A percentile compares a stretch with the other conserved stretches of the same genome.
These are phyloP conservation scores for Mobula hypostoma DNA, from an alignment of 2,113 vertebrate genomes.

Conservation along the genomic window DNA sequence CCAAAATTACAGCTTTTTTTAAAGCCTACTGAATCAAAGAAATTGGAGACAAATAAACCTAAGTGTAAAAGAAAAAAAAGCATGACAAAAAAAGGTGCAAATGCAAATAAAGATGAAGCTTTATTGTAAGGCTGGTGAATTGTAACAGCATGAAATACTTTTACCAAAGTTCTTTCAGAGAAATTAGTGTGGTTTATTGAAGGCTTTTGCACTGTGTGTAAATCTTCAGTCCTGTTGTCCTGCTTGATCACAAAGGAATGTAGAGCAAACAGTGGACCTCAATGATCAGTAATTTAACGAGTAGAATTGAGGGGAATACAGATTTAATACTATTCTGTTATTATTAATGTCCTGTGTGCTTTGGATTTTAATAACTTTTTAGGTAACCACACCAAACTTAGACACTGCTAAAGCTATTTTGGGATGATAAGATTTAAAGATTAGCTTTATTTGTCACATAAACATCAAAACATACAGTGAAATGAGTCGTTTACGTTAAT, in stretches of 20 bases:
- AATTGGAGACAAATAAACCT: background rate
- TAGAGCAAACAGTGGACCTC: background rate
- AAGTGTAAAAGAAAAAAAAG: background rate
- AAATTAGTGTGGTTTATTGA: background rate
- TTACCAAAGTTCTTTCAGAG: background rate
- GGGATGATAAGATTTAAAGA: background rate
- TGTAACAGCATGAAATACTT: background rate
- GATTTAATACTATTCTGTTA: background rate
- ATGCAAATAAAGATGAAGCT: background rate
- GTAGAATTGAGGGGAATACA: background rate
- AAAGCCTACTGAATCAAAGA: background rate
- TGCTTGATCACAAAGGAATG: background rate
- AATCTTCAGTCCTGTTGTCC: background rate
- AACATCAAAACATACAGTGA: too few relatives aligned
- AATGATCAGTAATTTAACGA: background rate
- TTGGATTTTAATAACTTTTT: background rate
- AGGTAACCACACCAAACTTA: background rate
- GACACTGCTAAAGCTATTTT: background rate
- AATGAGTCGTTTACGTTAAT: too few relatives aligned
- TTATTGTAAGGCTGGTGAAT: background rate
- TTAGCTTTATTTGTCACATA: too few relatives aligned
- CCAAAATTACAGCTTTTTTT: background rate
- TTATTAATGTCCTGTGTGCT: background rate
- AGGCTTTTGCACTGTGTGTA: background rate
- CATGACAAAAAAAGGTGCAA: background rate